These are phyloP conservation scores for Orycteropus afer DNA, from an alignment of 2,113 vertebrate genomes.

Conservation along the genomic window DNA sequence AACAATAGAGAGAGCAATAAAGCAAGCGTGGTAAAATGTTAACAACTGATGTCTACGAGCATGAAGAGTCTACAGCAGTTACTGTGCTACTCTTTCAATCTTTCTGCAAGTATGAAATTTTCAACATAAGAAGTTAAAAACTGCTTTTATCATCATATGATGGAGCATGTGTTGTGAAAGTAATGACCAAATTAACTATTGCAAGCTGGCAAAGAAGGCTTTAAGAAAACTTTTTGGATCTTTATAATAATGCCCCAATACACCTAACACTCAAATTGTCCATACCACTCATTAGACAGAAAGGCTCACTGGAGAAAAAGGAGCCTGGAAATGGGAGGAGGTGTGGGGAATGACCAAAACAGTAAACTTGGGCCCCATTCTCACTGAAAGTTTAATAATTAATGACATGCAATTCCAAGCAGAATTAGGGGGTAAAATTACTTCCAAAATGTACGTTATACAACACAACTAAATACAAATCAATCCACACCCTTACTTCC, in stretches of 20 bases:
- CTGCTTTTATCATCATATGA: not conserved
- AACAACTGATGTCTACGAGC: not conserved
- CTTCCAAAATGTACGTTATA: slow-evolving; percentile 9
- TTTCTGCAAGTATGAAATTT: not conserved
- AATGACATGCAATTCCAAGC: slow-evolving; percentile 26
- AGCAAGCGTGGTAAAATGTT: not conserved
- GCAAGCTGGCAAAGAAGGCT: not conserved
- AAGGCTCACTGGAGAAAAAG: slow-evolving; percentile 7
- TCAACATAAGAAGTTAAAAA: slow-evolving; percentile 27
- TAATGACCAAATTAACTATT: slow-evolving; percentile 42
- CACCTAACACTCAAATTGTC: not conserved
- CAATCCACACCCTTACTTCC: not conserved
- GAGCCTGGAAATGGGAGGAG: not conserved
- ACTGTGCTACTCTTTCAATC: not conserved
- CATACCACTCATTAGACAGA: not conserved
- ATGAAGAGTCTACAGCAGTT: not conserved
- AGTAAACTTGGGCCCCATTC: not conserved
- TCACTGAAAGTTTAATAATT: slow-evolving; percentile 11
- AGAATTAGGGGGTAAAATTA: not conserved
- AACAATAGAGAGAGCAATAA: not conserved
- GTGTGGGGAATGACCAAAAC: not conserved
- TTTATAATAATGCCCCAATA: not conserved
- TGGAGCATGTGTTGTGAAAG: not conserved
- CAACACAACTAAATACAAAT: slow-evolving; percentile 3
- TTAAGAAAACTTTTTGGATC: not conserved